Evolutionary conservation across 1,140 invertebrate species (phyloP), one percentile per base, ranked within the genome.

Genomic region (Macrostomum lignano): DNA sequence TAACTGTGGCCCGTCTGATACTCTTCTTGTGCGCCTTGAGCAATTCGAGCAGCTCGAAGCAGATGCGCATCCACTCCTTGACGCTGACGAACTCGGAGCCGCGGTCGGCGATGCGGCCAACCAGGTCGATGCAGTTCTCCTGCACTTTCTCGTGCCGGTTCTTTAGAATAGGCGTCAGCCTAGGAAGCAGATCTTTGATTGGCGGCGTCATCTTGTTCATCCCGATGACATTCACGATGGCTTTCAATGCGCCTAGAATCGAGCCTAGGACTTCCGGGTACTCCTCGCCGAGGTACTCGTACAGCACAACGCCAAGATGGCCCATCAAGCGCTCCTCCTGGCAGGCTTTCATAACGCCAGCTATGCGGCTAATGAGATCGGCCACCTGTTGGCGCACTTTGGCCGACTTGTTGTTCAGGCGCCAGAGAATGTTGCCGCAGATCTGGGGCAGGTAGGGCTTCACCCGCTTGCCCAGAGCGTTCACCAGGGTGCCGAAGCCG

Each of bases 201-300:
- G 88, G 88, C 3, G 91, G 91, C 3, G 82, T 96, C 88, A 98
- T 98, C 64, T 96, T 96, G 0, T 84, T 93, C 88, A 98, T 96
- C 45, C 88, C 86, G 52, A 98, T 96, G 2, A 98, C 91, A 60
- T 94, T 96, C 0, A 96, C 86, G 46, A 98, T 98, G 1, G 76
- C 81, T 61, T 96, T 96, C 0, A 98, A 59, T 1, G 88, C 91
- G 2, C 86, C 91, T 3, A 98, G 62, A 52, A 98, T 98, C 25
- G 81, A 91, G 34, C 91, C 91, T 35, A 98, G 55, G 17, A 98
- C 91, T 63, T 98, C 91, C 0, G 91, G 91, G 53, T 98, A 98
- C 58, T 98, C 88, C 62, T 98, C 91, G 42, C 91, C 91, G 39
- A 98, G 62, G 53, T 98, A 96, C 61, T 98, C 91, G 50, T 96